Conservation (phyloP, 2,797 vertebrate genomes). For the Lacerta agilis region DNA sequence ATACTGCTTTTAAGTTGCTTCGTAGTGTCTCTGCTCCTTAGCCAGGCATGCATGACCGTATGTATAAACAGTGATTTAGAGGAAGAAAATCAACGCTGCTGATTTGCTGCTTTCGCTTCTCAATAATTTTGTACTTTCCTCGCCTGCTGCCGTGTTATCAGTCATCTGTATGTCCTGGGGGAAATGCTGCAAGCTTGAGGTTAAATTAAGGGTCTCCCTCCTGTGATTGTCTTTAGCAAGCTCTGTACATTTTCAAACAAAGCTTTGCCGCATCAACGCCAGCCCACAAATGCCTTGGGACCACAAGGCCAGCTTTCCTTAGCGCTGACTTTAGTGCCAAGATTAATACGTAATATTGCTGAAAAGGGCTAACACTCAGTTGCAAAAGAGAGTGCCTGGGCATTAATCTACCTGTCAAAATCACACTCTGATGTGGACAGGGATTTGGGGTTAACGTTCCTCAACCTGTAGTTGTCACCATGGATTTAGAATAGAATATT, state of each 20-base stretch:
- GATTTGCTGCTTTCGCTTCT: slow-evolving; percentile 68
- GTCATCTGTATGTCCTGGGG: slow-evolving; percentile 68
- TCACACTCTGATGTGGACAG: slow-evolving; percentile 35
- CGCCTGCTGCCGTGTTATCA: slow-evolving; percentile 70
- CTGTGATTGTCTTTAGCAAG: slow-evolving; percentile 76
- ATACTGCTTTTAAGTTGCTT: slow-evolving; percentile 46
- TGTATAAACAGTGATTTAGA: slow-evolving; percentile 75
- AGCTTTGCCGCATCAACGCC: slow-evolving; percentile 69
- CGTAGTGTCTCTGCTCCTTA: slow-evolving; percentile 32
- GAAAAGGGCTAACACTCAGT: slow-evolving; percentile 56
- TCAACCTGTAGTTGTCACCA: neutral
- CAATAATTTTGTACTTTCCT: slow-evolving; percentile 75
- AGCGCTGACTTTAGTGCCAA: slow-evolving; percentile 41
- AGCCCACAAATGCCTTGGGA: slow-evolving; percentile 57
- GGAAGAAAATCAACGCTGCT: slow-evolving; percentile 62
- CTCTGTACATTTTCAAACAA: slow-evolving; percentile 66
- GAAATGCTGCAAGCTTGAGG: slow-evolving; percentile 74
- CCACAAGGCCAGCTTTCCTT: slow-evolving; percentile 48
- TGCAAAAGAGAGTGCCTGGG: slow-evolving; percentile 61
- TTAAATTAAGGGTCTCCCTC: slow-evolving; percentile 79
- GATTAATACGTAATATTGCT: slow-evolving; percentile 51
- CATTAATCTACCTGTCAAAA: slow-evolving; percentile 59
- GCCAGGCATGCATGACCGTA: slow-evolving; percentile 61
- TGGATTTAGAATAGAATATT: neutral
- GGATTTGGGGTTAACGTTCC: neutral